Evolutionary conservation across 2,888 invertebrate genomes (phyloP).

Genomic region (Brachylomia viminalis): DNA sequence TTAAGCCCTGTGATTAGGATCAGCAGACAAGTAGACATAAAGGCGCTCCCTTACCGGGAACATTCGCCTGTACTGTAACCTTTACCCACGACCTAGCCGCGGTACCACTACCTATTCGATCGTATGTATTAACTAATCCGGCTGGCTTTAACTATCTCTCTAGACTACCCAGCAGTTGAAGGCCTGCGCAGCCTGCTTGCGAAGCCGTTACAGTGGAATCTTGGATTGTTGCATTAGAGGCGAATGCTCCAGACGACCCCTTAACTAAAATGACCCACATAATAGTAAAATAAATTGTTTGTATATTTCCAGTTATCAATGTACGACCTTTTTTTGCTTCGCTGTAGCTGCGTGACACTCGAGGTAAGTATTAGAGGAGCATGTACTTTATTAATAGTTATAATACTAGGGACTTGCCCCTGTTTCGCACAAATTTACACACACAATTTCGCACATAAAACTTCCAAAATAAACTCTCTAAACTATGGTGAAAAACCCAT

Average conservation of each 20-base stretch:
- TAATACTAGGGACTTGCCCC: neutral
- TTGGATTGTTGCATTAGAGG: neutral
- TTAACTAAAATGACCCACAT: too few species aligned
- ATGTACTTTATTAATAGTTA: neutral
- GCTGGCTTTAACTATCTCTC: too few species aligned
- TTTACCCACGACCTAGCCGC: neutral
- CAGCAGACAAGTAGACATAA: too few species aligned
- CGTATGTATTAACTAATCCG: too few species aligned
- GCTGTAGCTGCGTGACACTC: slow-evolving; percentile 59
- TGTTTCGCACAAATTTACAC: too few species aligned
- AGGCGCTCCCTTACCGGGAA: neutral
- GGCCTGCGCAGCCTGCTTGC: neutral
- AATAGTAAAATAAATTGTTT: too few species aligned
- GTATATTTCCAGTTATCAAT: slow-evolving; percentile 59
- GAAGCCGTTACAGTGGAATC: too few species aligned
- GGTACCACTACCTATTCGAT: neutral
- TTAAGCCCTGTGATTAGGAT: too few species aligned
- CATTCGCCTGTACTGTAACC: neutral
- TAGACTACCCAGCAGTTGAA: neutral
- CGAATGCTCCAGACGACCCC: too few species aligned
- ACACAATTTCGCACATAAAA: too few species aligned
- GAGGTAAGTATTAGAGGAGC: slow-evolving; percentile 42
- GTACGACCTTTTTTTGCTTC: slow-evolving; percentile 42
- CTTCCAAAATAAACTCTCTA: too few species aligned
- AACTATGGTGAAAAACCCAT: too few species aligned